A percentile compares a stretch with the other conserved stretches of the same genome.
Evolutionary conservation across 2,888 invertebrate species (phyloP).

Genomic region (Nudaria mundana): DNA sequence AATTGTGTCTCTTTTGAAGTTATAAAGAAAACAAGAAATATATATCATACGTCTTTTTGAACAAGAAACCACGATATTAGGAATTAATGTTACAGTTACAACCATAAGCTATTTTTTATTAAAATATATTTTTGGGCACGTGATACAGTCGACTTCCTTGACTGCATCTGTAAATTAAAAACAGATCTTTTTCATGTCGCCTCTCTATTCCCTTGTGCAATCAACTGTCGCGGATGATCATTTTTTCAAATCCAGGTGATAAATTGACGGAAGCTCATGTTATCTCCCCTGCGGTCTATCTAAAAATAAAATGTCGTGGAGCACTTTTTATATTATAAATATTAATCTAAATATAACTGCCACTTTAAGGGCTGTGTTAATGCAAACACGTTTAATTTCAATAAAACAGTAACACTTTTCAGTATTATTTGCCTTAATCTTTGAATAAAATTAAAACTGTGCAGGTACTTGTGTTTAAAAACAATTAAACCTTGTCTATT

Average conservation of each 20-base stretch:
- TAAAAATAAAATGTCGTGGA: conserved; percentile 47
- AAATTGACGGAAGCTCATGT: conserved; percentile 51
- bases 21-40: conserved; percentile 43
- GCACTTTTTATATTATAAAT: conserved; percentile 46
- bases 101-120: conserved; percentile 35
- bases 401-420: too few species aligned
- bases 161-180: conserved; percentile 17
- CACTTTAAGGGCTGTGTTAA: too few species aligned
- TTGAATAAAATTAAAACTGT: too few species aligned
- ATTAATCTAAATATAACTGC: conserved; percentile 26
- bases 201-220: conserved; percentile 29
- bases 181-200: conserved; percentile 20
- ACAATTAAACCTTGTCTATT: too few species aligned
- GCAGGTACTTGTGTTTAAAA: too few species aligned
- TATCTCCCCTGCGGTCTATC: conserved; percentile 42
- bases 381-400: too few species aligned
- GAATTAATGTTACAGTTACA: conserved; percentile 37
- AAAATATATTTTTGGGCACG: conserved; percentile 28
- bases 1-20: conserved; percentile 48
- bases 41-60: conserved; percentile 51
- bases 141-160: conserved; percentile 1
- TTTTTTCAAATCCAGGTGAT: conserved; percentile 68
- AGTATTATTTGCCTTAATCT: too few species aligned
- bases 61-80: conserved; percentile 46
- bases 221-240: conserved; percentile 40